Percentiles rank a stretch among this genome's conserved stretches.
Evolutionary conservation across 2,113 vertebrate genomes (phyloP).

Genomic region (Entomyzon cyanotis): DNA sequence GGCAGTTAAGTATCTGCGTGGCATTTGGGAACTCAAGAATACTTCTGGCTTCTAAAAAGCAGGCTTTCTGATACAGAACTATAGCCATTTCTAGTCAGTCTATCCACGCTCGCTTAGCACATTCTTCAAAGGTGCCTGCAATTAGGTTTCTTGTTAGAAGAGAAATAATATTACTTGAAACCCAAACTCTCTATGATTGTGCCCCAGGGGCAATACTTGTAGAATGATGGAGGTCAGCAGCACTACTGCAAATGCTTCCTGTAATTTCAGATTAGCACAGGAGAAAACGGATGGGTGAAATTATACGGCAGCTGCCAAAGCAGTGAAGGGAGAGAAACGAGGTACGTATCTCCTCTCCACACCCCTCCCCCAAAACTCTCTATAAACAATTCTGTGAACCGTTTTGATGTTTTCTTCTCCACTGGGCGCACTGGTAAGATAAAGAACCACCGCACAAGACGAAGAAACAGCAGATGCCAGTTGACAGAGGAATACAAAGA

Average conservation of each 20-base stretch:
- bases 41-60: background rate
- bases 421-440: background rate
- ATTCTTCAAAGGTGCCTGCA: slow-evolving; percentile 10
- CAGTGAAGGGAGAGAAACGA: background rate
- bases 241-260: slow-evolving; percentile 41
- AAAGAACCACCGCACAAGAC: background rate
- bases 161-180: slow-evolving; percentile 35
- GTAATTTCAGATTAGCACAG: slow-evolving; percentile 13
- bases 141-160: slow-evolving; percentile 16
- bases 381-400: background rate
- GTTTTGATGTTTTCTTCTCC: background rate
- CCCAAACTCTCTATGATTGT: slow-evolving; percentile 4
- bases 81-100: background rate
- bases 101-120: background rate
- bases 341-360: background rate
- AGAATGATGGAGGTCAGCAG: slow-evolving; percentile 31
- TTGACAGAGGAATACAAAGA: background rate
- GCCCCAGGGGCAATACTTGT: slow-evolving; percentile 26
- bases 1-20: background rate
- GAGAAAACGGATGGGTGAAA: slow-evolving; percentile 50
- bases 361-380: slow-evolving; percentile 1
- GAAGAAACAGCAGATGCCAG: background rate
- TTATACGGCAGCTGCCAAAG: slow-evolving; percentile 35
- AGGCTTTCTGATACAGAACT: background rate
- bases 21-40: background rate